A percentile compares a stretch with the other conserved stretches of the same genome.
These are phyloP conservation scores for Scomber japonicus DNA, from an alignment of 2,113 vertebrate species.

Conservation along the genomic window DNA sequence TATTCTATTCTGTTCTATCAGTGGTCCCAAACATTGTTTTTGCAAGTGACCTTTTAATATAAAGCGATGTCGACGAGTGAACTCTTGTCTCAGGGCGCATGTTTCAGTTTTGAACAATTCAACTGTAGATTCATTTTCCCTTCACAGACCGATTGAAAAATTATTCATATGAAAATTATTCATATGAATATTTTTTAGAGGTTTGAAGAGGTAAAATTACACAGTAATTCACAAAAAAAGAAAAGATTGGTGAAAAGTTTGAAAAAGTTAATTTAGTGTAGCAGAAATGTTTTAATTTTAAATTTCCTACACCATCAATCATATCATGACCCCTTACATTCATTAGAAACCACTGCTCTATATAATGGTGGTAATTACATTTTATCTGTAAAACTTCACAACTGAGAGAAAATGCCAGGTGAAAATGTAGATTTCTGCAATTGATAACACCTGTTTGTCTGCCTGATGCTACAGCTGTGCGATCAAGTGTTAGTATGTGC, in stretches of 20 bases:
- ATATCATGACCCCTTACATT: background rate
- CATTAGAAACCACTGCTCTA: background rate
- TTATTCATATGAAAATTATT: background rate
- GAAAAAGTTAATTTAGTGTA: background rate
- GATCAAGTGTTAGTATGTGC: conserved; percentile 4
- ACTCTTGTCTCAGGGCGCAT: background rate
- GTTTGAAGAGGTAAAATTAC: background rate
- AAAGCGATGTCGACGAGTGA: background rate
- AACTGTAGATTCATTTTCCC: too few species aligned
- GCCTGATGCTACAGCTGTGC: background rate
- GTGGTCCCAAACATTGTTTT: background rate
- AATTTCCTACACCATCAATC: background rate
- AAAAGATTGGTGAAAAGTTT: background rate
- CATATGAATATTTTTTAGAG: background rate
- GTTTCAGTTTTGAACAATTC: too few species aligned
- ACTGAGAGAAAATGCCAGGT: background rate
- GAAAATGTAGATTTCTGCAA: background rate
- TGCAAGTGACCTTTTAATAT: background rate
- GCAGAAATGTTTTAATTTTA: too few species aligned
- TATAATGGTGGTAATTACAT: background rate
- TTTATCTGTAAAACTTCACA: background rate
- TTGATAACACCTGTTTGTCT: background rate
- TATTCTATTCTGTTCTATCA: background rate
- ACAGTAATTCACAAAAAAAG: background rate
- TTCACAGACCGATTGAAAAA: too few species aligned